Evolutionary conservation across 2,113 vertebrate species (phyloP), one percentile per base, ranked within the genome.

Genomic region (Bubo blakistoni): DNA sequence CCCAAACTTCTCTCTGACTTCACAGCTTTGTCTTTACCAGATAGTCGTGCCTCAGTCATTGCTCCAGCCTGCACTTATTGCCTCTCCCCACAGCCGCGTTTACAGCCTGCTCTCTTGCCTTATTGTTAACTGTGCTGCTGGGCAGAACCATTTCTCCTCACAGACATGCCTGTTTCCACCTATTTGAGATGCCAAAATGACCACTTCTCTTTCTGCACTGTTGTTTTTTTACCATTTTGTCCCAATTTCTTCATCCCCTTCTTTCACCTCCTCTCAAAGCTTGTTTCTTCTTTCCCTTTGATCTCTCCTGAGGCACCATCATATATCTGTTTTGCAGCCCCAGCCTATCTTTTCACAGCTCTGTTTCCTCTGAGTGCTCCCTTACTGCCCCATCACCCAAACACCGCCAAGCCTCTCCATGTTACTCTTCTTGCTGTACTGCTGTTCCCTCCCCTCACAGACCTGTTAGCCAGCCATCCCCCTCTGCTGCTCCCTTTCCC

Each of bases 361-460:
- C 49, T 0, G 2, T 22, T 63, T 78, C 36, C 30, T 71, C 72
- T 1, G 0, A 36, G 14, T 11, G 30, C 49, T 44, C 4, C 1
- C 34, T 70, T 36, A 42, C n/a, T 42, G n/a, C 9, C 25, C 38
- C 80, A 30, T 62, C 30, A 57, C 47, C 25, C 40, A 40, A 55
- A 55, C 30, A 47, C 47, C 1, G 0, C 29, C 29, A 26, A 55
- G n/a, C 29, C 21, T 42, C 30, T 63, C 25, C 3, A 0, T 19
- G 5, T 34, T 30, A 12, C 11, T 59, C 11, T 59, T 7, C 32
- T 92, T 44, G 34, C 49, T 32, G 13, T 66, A 9, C 20, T 44
- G 11, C 27, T 46, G 16, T 42, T 51, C 13, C 21, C n/a, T 85
- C 8, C 15, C 13, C 10, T 40, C 5, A 4, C 24, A 82, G 52